A percentile compares a stretch with the other conserved stretches of the same genome.
phyloP scores from a whole-genome alignment of 1,140 invertebrate genomes.

The Formica exsecta region DNA sequence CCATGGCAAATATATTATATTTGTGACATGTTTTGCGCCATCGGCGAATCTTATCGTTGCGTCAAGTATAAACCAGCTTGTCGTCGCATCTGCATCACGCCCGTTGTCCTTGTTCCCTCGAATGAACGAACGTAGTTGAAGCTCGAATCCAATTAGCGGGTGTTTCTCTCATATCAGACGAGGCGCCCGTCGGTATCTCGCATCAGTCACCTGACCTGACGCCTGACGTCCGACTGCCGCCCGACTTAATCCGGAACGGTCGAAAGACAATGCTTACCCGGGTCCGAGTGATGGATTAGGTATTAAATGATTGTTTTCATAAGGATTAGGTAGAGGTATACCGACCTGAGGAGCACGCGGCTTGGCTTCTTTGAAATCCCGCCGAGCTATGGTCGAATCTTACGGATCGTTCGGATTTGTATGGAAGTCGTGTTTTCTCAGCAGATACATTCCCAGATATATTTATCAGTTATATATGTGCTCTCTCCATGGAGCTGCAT shows the following conservation, averaged over 20 bases:
- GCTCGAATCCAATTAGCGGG: constrained; percentile 77
- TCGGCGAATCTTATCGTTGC: constrained; percentile 52
- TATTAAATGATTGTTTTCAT: constrained; percentile 82
- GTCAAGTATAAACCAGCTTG: constrained; percentile 61
- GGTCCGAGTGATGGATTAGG: constrained; percentile 77
- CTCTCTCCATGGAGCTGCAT: too few species aligned
- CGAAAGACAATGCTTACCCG: constrained; percentile 65
- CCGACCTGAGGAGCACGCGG: constrained; percentile 18
- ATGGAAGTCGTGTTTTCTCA: constrained; percentile 70
- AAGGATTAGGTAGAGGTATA: constrained; percentile 76
- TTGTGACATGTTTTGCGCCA: neutral
- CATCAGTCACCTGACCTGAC: constrained; percentile 72
- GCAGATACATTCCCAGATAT: constrained; percentile 59
- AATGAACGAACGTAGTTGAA: constrained; percentile 27
- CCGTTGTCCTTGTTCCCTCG: constrained; percentile 34
- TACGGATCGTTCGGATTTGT: constrained; percentile 45
- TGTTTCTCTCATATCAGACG: constrained; percentile 47
- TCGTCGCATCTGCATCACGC: constrained; percentile 35
- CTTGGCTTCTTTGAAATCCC: constrained; percentile 12
- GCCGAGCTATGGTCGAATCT: neutral
- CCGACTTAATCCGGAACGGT: constrained; percentile 76
- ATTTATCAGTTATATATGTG: constrained; percentile 42
- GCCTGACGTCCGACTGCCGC: constrained; percentile 61
- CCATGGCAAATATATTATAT: too few species aligned
- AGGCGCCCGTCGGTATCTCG: constrained; percentile 49